Base-by-base conservation (phyloP, 2,888 invertebrate species). In the Tenthredo livida region DNA sequence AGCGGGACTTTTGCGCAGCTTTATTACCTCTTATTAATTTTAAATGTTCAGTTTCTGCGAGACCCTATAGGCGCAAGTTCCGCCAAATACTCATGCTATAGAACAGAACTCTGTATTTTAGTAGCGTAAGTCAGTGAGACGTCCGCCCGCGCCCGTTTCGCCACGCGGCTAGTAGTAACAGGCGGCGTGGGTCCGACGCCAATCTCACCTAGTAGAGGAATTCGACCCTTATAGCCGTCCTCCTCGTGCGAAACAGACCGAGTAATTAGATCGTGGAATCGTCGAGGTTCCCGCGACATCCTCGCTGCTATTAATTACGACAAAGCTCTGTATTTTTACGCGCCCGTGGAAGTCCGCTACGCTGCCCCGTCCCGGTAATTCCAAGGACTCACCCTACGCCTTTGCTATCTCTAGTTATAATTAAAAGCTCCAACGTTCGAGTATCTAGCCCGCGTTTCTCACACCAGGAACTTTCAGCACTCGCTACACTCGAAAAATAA, bases 201-300 rank as follows among this genome's bases (percentile, higher is more conserved):
- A 83, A 83, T 67, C 83, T 83, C 83, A 70, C 43, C 25, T 83
- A 47, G 83, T 25, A 47, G 61, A 80, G 83, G 83, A 83, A 83
- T 83, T 47, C 25, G 67, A 83, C 83, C 83, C 83, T 70, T 47
- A 61, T 47, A 61, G 83, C 65, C 83, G 25, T 83, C 47, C 70
- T 25, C 67, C 80, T 21, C 10, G 40, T 29, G 25, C 83, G 83
- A 83, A 83, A 37, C 83, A 83, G 83, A 83, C 67, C 83, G 83
- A 83, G 70, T 83, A 83, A 83, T 83, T 83, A 83, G 83, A 83
- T 83, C 83, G 83, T 83, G 83, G 83, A 83, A 83, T 65, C 65
- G 83, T 43, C 67, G 83, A 83, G 83, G 67, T 70, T 67, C 83
- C 58, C 83, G 47, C 83, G 83, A 83, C 83, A 67, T 83, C 67